These are phyloP conservation scores for Peromyscus attwateri DNA, from an alignment of 2,797 vertebrate species.

Conservation along the genomic window DNA sequence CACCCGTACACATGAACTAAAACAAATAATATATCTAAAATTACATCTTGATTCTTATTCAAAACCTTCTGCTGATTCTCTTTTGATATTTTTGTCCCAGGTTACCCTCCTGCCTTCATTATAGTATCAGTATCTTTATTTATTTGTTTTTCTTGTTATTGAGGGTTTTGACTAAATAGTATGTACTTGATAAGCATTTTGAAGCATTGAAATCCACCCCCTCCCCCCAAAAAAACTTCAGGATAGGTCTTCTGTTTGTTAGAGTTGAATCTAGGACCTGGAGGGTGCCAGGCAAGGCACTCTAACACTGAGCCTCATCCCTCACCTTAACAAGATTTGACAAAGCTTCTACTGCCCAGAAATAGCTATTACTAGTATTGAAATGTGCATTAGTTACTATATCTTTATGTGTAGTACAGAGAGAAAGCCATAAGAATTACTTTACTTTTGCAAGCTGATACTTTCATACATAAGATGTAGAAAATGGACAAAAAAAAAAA, in stretches of 20 bases:
- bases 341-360: neutral
- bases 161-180: neutral
- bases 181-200: neutral
- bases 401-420: neutral
- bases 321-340: neutral
- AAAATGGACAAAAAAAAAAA: neutral
- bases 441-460: too few species aligned
- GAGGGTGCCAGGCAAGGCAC: neutral
- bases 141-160: slow-evolving; percentile 10
- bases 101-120: too few species aligned
- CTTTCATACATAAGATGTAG: too few species aligned
- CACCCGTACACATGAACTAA: too few species aligned
- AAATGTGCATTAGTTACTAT: neutral
- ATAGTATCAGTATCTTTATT: neutral
- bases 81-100: slow-evolving; percentile 79
- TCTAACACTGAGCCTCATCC: neutral
- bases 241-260: neutral
- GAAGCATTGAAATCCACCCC: neutral
- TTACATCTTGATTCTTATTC: neutral
- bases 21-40: neutral
- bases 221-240: neutral
- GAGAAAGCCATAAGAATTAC: neutral
- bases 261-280: neutral
- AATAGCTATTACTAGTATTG: neutral
- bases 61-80: neutral